These are phyloP conservation scores for Scaptomyza tumidula DNA, from an alignment of 2,888 invertebrate genomes.

Conservation along the genomic window DNA sequence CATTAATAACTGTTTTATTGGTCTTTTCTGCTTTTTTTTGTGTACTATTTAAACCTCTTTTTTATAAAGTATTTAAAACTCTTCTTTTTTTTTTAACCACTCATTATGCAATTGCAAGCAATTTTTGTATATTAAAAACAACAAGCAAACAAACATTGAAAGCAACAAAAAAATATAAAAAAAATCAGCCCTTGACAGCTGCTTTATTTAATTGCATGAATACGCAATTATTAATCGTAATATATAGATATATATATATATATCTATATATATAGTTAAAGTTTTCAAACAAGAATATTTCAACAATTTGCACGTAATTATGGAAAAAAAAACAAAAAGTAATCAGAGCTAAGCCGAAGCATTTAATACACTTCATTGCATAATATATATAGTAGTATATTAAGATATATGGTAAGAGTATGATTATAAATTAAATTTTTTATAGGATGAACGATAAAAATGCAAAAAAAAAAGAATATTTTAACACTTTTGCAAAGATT, in stretches of 20 bases:
- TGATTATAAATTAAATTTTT: conserved; percentile 10
- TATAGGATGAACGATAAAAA: not conserved
- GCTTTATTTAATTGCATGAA: conserved; percentile 30
- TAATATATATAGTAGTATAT: too few species aligned
- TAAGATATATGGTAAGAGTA: not conserved
- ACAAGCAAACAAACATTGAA: not conserved
- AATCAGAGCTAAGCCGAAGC: not conserved
- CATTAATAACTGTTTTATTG: conserved; percentile 14
- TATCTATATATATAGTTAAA: not conserved
- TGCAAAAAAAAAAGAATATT: conserved; percentile 31
- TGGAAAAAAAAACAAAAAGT: not conserved
- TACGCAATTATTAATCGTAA: conserved; percentile 2
- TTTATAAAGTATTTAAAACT: not conserved
- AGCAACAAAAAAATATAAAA: not conserved
- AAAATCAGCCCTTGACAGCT: conserved; percentile 23
- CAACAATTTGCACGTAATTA: not conserved
- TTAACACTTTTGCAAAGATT: conserved; percentile 47
- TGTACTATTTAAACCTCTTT: not conserved
- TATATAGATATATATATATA: too few species aligned
- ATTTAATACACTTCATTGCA: not conserved
- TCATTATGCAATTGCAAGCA: not conserved
- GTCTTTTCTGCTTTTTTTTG: not conserved
- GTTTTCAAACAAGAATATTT: conserved; percentile 1
- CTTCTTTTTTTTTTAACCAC: not conserved
- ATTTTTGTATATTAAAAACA: not conserved